Conservation (phyloP, 53 echinoderm and acorn worm genomes). For the Luidia sarsii region DNA sequence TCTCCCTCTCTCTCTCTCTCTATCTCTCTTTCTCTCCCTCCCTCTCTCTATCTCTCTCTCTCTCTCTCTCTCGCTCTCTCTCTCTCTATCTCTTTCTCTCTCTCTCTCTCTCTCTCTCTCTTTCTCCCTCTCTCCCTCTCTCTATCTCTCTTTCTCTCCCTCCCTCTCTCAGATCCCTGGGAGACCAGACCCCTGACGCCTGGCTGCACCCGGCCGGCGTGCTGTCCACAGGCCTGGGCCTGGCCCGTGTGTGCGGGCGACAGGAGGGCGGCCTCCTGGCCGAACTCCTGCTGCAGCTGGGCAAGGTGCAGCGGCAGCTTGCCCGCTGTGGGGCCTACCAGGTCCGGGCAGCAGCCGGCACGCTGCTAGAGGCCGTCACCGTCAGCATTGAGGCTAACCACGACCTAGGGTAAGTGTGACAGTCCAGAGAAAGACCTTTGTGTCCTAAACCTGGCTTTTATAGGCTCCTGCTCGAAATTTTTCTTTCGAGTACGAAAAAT, state of each 20-base stretch:
- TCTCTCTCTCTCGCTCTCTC: too few relatives aligned
- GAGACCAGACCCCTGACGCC: conserved; percentile 44
- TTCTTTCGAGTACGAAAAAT: too few relatives aligned
- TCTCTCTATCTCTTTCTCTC: too few relatives aligned
- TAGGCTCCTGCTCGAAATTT: too few relatives aligned
- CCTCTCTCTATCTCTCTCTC: too few relatives aligned
- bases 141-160: too few relatives aligned
- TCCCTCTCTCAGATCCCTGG: neutral
- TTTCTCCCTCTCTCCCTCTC: too few relatives aligned
- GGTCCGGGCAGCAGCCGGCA: conserved; percentile 61
- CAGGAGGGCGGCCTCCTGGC: conserved; percentile 69
- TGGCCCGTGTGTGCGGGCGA: conserved; percentile 73
- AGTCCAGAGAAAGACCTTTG: too few relatives aligned
- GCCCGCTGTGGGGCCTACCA: conserved; percentile 58
- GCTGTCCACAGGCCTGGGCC: conserved; percentile 79
- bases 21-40: too few relatives aligned
- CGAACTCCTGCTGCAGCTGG: conserved; percentile 82
- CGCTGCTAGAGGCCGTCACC: conserved; percentile 76
- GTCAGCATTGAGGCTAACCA: conserved; percentile 78
- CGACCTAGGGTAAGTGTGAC: conserved; percentile 92
- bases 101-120: too few relatives aligned
- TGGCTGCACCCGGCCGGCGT: conserved; percentile 85
- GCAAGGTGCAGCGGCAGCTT: conserved; percentile 88
- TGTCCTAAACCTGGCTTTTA: too few relatives aligned
- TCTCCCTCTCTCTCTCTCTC: too few relatives aligned